Percentiles rank a stretch among this genome's conserved stretches.
phyloP scores from a whole-genome alignment of 2,888 invertebrate genomes.

The Orthosia cruda region DNA sequence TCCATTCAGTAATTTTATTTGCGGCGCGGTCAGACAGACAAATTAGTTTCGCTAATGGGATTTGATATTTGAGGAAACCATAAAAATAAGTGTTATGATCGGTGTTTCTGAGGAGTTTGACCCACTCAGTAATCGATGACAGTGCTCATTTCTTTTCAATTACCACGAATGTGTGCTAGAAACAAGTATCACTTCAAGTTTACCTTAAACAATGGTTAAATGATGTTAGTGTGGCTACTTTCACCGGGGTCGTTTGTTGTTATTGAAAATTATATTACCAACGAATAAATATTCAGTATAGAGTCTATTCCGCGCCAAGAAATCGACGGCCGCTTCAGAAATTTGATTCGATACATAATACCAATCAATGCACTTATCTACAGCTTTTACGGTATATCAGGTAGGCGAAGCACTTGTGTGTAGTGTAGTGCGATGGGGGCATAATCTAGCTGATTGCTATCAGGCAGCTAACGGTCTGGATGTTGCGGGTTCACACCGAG shows the following conservation, averaged over 20 bases:
- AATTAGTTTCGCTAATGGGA: slow-evolving; percentile 64
- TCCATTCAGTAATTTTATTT: slow-evolving; percentile 55
- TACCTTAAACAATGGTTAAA: slow-evolving; percentile 47
- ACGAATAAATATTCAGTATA: slow-evolving; percentile 26
- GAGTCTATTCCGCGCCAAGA: slow-evolving; percentile 39
- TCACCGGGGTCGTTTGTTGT: slow-evolving; percentile 37
- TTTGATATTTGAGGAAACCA: slow-evolving; percentile 60
- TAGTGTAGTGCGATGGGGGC: slow-evolving; percentile 70
- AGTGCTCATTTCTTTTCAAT: slow-evolving; percentile 59
- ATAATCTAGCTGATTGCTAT: slow-evolving; percentile 82
- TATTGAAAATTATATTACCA: slow-evolving; percentile 41
- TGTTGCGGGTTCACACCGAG: slow-evolving; percentile 71
- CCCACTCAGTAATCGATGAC: slow-evolving; percentile 52
- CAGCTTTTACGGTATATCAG: slow-evolving; percentile 65
- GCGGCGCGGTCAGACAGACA: slow-evolving; percentile 48
- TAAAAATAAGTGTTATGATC: slow-evolving; percentile 62
- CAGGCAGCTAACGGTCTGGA: slow-evolving; percentile 73
- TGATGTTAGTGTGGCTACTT: slow-evolving; percentile 48
- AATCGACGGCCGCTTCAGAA: slow-evolving; percentile 53
- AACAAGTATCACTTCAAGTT: slow-evolving; percentile 34
- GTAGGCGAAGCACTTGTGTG: slow-evolving; percentile 59
- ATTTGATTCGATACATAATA: slow-evolving; percentile 60
- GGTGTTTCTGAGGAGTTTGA: slow-evolving; percentile 50
- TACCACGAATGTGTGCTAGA: slow-evolving; percentile 47
- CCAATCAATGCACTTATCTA: slow-evolving; percentile 57